Percentiles rank a stretch among this genome's conserved stretches.
Conservation (phyloP, 1,140 invertebrate genomes). For the Helicoverpa armigera region DNA sequence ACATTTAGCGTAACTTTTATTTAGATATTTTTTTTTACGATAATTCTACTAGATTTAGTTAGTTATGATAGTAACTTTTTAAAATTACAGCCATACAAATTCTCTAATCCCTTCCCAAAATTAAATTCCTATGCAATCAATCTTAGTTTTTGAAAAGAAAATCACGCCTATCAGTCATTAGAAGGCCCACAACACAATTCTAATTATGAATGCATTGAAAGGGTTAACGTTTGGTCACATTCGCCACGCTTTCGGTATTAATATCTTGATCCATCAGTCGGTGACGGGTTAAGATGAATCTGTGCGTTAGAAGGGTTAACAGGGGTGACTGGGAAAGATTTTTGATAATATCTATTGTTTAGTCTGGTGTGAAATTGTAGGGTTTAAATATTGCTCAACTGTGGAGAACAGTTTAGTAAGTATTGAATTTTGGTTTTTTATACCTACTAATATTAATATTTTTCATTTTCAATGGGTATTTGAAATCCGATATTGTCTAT, state of each 20-base stretch:
- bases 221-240: constrained; percentile 68
- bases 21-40: too few relatives aligned
- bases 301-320: constrained; percentile 55
- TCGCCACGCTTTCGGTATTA: constrained; percentile 73
- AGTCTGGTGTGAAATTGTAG: constrained; percentile 26
- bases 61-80: too few relatives aligned
- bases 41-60: too few relatives aligned
- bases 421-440: too few relatives aligned
- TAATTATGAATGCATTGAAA: constrained; percentile 71
- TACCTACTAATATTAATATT: too few relatives aligned
- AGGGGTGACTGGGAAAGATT: constrained; percentile 54
- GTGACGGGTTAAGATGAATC: constrained; percentile 72
- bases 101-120: constrained; percentile 6
- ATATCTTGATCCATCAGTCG: constrained; percentile 76
- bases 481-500: too few relatives aligned
- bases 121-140: constrained; percentile 52
- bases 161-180: constrained; percentile 67
- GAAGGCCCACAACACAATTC: constrained; percentile 60
- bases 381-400: constrained; percentile 13
- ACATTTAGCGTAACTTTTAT: too few relatives aligned
- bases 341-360: constrained; percentile 33
- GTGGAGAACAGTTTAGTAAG: not conserved
- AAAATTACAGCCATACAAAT: not conserved
- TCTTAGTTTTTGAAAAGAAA: constrained; percentile 57
- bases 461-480: too few relatives aligned